Evolutionary conservation across 2,888 invertebrate species (phyloP).

Genomic region (Synanthedon vespiformis): DNA sequence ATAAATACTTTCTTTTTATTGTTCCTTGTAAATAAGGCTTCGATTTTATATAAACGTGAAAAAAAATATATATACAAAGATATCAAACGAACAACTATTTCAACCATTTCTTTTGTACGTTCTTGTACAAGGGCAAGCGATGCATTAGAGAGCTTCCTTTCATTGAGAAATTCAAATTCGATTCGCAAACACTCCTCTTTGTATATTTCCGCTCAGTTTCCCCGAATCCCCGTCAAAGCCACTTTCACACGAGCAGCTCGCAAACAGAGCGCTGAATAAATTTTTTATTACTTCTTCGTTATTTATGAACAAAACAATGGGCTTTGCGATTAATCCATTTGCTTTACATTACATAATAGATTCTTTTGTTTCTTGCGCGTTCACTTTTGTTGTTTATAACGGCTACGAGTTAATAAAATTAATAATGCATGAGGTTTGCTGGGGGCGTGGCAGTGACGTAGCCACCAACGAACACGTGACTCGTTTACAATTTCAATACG

Average conservation of each 20-base stretch:
- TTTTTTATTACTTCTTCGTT: background rate
- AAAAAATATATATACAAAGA: too few relatives aligned
- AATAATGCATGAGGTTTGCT: background rate
- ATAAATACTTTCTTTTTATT: too few relatives aligned
- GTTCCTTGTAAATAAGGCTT: too few relatives aligned
- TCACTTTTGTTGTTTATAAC: background rate
- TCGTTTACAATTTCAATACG: background rate
- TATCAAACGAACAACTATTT: too few relatives aligned
- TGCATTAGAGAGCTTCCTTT: background rate
- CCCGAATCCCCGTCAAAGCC: background rate
- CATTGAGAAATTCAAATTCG: background rate
- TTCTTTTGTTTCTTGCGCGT: background rate
- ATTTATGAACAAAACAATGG: background rate
- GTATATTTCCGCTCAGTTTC: background rate
- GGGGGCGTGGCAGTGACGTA: constrained; percentile 8
- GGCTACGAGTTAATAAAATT: background rate
- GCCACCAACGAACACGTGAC: background rate
- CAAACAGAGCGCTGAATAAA: background rate
- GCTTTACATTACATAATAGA: background rate
- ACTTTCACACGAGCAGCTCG: background rate
- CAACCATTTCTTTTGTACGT: too few relatives aligned
- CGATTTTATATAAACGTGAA: too few relatives aligned
- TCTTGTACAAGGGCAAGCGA: too few relatives aligned
- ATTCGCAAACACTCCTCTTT: background rate
- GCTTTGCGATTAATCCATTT: background rate